phyloP scores from a whole-genome alignment of 2,888 invertebrate genomes.

The Adelphocoris suturalis region DNA sequence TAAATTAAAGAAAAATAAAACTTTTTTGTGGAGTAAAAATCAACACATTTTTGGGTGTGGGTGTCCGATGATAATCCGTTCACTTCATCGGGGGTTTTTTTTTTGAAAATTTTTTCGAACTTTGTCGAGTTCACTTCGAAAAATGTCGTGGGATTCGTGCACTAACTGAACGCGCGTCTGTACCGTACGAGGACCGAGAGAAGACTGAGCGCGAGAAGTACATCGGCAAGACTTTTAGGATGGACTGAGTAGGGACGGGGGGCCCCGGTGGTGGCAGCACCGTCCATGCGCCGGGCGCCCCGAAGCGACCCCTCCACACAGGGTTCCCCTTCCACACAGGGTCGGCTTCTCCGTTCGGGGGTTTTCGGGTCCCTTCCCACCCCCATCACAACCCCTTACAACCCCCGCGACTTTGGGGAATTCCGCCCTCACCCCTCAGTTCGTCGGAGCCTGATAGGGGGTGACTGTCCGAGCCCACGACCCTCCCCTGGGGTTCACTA shows the following conservation, averaged over 20 bases:
- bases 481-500: background rate
- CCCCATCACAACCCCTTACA: background rate
- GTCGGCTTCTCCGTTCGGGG: background rate
- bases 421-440: conserved; percentile 32
- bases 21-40: background rate
- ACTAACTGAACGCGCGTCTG: conserved; percentile 41
- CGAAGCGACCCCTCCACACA: background rate
- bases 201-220: conserved; percentile 62
- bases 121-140: background rate
- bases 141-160: background rate
- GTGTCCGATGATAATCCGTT: background rate
- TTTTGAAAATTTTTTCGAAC: too few species aligned
- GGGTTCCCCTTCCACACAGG: conserved; percentile 1
- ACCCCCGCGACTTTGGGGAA: background rate
- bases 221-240: conserved; percentile 65
- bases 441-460: background rate
- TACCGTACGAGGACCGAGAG: conserved; percentile 54
- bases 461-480: background rate
- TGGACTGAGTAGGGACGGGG: conserved; percentile 58
- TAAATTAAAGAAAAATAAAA: background rate
- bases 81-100: background rate
- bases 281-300: conserved; percentile 32
- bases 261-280: conserved; percentile 62
- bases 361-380: background rate
- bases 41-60: background rate